phyloP scores from a whole-genome alignment of 1,140 invertebrate genomes.

The Mactra quadrangularis region DNA sequence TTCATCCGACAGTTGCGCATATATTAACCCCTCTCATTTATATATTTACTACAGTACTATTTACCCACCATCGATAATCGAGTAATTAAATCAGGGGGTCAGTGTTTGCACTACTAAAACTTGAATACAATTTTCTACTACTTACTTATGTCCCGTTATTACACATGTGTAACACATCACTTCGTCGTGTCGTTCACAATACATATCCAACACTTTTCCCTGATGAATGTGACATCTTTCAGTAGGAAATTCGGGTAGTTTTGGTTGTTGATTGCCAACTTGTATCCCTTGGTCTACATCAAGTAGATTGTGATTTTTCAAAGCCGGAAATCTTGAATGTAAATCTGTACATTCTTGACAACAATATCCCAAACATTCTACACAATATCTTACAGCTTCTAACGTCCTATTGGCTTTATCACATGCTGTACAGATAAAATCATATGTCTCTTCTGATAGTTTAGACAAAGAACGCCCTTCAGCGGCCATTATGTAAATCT shows the following conservation, averaged over 20 bases:
- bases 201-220: constrained; percentile 11
- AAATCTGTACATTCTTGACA: constrained; percentile 10
- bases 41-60: no score
- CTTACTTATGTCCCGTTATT: background rate
- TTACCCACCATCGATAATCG: no score
- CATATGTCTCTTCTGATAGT: background rate
- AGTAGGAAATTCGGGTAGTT: background rate
- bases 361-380: constrained; percentile 27
- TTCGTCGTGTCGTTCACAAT: background rate
- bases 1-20: no score
- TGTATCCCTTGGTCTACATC: background rate
- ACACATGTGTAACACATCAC: background rate
- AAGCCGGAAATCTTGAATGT: background rate
- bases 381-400: constrained; percentile 22
- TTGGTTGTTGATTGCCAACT: no score
- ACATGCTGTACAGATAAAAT: constrained; percentile 23
- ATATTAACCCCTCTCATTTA: no score
- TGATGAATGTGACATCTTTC: constrained; percentile 13
- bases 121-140: no score
- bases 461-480: background rate
- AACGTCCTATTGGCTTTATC: background rate
- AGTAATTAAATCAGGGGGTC: no score
- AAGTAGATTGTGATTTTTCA: background rate
- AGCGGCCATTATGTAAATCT: constrained; percentile 21
- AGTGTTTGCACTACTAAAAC: no score